A percentile compares a stretch with the other conserved stretches of the same genome.
Conservation (phyloP, 2,113 vertebrate genomes). For the Periophthalmus modestus region DNA sequence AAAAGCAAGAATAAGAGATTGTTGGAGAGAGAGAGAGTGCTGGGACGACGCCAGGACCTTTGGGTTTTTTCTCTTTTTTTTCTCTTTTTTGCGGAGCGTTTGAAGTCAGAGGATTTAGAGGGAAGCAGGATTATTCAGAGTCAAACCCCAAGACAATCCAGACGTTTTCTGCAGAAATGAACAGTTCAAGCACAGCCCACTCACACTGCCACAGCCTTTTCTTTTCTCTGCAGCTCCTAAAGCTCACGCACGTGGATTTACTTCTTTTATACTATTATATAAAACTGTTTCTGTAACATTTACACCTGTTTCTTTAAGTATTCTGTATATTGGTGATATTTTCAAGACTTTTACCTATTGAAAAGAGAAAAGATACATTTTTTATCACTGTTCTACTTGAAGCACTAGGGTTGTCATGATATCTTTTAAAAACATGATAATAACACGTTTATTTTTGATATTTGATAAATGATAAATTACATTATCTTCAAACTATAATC, state of each 20-base stretch:
- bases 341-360: too few species aligned
- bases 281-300: constrained; percentile 12
- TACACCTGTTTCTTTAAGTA: neutral
- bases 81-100: constrained; percentile 53
- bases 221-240: neutral
- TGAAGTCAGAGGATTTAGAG: constrained; percentile 75
- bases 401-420: too few species aligned
- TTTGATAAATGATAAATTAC: too few species aligned
- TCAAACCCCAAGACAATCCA: constrained; percentile 67
- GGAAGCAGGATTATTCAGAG: constrained; percentile 72
- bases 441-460: neutral
- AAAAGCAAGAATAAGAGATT: constrained; percentile 57
- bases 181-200: constrained; percentile 22
- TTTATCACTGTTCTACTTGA: too few species aligned
- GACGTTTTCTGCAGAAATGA: constrained; percentile 44
- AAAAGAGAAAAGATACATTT: too few species aligned
- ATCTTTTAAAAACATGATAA: too few species aligned
- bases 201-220: constrained; percentile 23
- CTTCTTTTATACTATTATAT: constrained; percentile 14
- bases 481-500: too few species aligned
- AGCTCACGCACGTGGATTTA: neutral
- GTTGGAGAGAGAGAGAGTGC: constrained; percentile 68
- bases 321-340: neutral
- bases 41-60: constrained; percentile 72
- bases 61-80: constrained; percentile 53